phyloP scores from a whole-genome alignment of 2,797 vertebrate genomes.

The Lacerta agilis region DNA sequence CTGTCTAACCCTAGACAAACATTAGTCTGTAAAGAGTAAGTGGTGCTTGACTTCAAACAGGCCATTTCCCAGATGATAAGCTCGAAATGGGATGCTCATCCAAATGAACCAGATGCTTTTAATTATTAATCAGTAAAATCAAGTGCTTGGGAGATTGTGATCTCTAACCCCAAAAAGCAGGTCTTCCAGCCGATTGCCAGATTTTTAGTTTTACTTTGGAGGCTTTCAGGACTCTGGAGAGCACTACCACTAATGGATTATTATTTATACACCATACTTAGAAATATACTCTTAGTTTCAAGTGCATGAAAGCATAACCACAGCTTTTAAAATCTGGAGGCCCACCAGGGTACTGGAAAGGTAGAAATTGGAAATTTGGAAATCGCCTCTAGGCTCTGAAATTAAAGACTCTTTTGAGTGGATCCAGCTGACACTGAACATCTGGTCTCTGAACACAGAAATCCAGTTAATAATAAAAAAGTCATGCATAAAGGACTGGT shows the following conservation, averaged over 20 bases:
- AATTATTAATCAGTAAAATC: neutral
- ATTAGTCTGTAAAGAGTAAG: neutral
- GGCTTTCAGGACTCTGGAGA: neutral
- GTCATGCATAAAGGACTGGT: neutral
- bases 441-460: neutral
- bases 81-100: neutral
- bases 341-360: constrained; percentile 7
- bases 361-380: neutral
- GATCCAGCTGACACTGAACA: constrained; percentile 6
- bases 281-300: neutral
- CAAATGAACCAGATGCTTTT: constrained; percentile 20
- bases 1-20: neutral
- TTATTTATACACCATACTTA: constrained; percentile 11
- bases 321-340: neutral
- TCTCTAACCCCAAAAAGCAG: neutral
- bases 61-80: neutral
- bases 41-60: neutral
- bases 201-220: constrained; percentile 26
- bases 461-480: neutral
- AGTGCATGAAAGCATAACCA: constrained; percentile 36
- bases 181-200: constrained; percentile 23
- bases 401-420: constrained; percentile 22
- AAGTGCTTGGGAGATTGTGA: neutral
- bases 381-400: neutral
- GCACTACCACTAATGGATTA: constrained; percentile 28